Evolutionary conservation across 2,888 invertebrate species (phyloP), one percentile per base, ranked within the genome.

Genomic region (Tetragonula carbonaria): DNA sequence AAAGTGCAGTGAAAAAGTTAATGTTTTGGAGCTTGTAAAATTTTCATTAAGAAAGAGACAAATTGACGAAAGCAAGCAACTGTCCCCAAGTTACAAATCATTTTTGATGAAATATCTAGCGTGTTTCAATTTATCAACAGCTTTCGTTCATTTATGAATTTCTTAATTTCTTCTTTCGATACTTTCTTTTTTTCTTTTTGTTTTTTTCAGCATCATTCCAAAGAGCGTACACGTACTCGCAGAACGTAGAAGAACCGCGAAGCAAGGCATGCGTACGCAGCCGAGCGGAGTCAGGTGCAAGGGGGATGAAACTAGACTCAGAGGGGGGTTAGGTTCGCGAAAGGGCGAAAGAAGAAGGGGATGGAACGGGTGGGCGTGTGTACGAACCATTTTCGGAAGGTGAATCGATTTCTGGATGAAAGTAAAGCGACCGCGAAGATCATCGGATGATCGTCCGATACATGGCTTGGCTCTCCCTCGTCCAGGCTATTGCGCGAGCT

Each of bases 321-420:
- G 70, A 66, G 55, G 21, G 21, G 71, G 23, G 57, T 63, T 74
- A 66, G 23, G 57, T 63, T 74, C 14, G 71, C n/a, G 65, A 38
- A 23, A 23, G 23, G 23, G 38, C 13, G 33, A 55, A 68, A 28
- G 66, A 74, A 67, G 82, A 59, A 63, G 81, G 77, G 74, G 72
- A 55, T n/a, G 55, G 55, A 55, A 33, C 45, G 66, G 71, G 81
- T 74, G 80, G 74, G 85, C 74, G 79, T 74, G 75, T 70, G 73
- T 68, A 57, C 53, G 74, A 55, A 70, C 67, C 73, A 76, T 80
- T 84, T 86, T 80, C 71, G 74, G 68, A 75, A 77, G 78, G 45
- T n/a, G 71, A 68, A 88, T 88, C 87, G 88, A 88, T 87, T 70
- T 72, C 28, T 51, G 62, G 45, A 63, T 74, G 63, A 85, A 78